Percentiles rank a stretch among this genome's conserved stretches.
Conservation (phyloP, 2,113 vertebrate species). For the Microtus ochrogaster region DNA sequence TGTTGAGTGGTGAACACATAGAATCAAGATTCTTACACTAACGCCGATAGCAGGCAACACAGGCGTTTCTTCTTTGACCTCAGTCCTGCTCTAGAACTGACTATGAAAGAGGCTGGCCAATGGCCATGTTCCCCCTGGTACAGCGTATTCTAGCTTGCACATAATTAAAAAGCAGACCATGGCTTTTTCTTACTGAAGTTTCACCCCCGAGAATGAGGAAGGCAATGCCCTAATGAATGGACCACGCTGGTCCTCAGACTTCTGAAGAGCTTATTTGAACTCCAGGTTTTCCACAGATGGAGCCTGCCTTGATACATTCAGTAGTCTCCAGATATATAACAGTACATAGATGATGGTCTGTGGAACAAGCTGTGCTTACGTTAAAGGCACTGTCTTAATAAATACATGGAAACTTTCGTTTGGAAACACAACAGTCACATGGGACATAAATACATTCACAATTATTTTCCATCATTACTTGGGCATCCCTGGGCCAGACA, state of each 20-base stretch:
- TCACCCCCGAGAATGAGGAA: slow-evolving; percentile 94
- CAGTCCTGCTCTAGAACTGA: not conserved
- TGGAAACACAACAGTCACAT: slow-evolving; percentile 22
- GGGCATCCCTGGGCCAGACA: not conserved
- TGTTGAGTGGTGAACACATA: not conserved
- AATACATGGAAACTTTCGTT: slow-evolving; percentile 42
- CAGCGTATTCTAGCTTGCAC: slow-evolving; percentile 95
- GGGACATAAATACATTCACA: not conserved
- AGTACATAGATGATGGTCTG: not conserved
- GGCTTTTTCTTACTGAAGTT: slow-evolving; percentile 95
- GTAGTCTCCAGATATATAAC: slow-evolving; percentile 12
- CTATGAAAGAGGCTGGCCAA: not conserved
- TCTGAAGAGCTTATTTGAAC: slow-evolving; percentile 80
- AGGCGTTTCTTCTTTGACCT: not conserved
- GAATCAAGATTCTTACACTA: not conserved
- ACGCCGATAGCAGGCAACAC: not conserved
- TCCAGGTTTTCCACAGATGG: not conserved
- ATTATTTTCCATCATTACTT: not conserved
- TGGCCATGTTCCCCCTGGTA: slow-evolving; percentile 93
- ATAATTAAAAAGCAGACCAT: slow-evolving; percentile 89
- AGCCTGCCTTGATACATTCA: not conserved
- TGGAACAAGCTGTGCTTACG: slow-evolving; percentile 39
- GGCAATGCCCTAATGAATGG: slow-evolving; percentile 94
- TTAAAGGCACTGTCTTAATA: slow-evolving; percentile 65
- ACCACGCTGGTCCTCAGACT: slow-evolving; percentile 88